Evolutionary conservation across 2,888 invertebrate genomes (phyloP), one percentile per base, ranked within the genome.

Genomic region (Philhelius pedissequus): DNA sequence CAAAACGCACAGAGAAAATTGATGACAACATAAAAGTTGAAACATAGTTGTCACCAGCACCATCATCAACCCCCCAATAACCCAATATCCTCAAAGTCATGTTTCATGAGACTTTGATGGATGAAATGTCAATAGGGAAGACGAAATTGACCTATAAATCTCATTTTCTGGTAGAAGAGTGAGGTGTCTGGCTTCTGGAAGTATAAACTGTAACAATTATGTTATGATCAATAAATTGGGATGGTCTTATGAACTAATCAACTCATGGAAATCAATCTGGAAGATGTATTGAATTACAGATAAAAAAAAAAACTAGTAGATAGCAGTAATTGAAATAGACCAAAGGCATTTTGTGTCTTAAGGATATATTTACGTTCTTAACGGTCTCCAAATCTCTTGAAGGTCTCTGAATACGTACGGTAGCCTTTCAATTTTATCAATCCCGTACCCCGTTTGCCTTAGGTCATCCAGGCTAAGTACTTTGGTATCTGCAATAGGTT

Each of bases 91-190:
- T 56, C 54, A 58, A 50, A 35, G 71, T 50, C 71, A 71, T 52
- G 76, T 64, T 64, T 64, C 64, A 64, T 77, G 76, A 58, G 70
- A 35, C 56, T 64, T 82, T 82, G 81, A 82, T 71, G 45, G 62
- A 60, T 77, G 71, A 82, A 22, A 60, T 71, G 58, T 70, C 76
- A 81, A 52, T 76, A 62, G 66, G 73, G 27, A 56, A 35, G 60
- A 25, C 27, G n/a, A 76, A 76, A 43, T 38, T 58, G 50, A 68
- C 25, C 64, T 54, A 64, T 64, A 64, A 64, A 64, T 64, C 64
- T 48, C 20, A 40, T 43, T 60, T 43, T 27, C 40, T 60, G 6
- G 5, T 35, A 13, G 25, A 32, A 11, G 20, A 8, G 25, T n/a
- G 4, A 20, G 18, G 9, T 45, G 20, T 20, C 22, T 48, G 20